Conservation (phyloP, 1,140 invertebrate genomes). For the Ptiloglossa arizonensis region DNA sequence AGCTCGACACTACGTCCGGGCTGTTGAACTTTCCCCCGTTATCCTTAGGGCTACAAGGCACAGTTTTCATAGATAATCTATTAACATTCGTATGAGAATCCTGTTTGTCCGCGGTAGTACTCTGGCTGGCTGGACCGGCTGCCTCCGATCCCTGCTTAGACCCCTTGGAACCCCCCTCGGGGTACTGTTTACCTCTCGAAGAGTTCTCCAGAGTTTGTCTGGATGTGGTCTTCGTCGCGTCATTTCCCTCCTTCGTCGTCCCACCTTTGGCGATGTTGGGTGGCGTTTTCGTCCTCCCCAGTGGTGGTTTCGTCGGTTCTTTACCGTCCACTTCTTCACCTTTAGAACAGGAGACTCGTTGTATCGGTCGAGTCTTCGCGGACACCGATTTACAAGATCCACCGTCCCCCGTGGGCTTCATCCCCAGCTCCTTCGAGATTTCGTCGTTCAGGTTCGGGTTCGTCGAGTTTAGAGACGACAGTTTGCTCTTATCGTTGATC, state of each 20-base stretch:
- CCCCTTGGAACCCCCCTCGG: constrained; percentile 51
- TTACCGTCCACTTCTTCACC: constrained; percentile 55
- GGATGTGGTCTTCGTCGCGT: constrained; percentile 45
- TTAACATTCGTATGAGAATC: constrained; percentile 47
- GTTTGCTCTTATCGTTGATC: constrained; percentile 22
- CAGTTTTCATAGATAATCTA: constrained; percentile 65
- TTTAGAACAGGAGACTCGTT: constrained; percentile 28
- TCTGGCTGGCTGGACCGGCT: constrained; percentile 51
- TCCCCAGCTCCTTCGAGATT: constrained; percentile 67
- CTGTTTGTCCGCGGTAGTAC: constrained; percentile 47
- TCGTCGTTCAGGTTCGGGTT: constrained; percentile 69
- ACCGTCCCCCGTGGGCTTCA: constrained; percentile 51
- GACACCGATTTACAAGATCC: constrained; percentile 35
- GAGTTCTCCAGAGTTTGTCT: constrained; percentile 19
- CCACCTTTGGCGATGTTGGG: constrained; percentile 62
- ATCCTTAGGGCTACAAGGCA: constrained; percentile 72
- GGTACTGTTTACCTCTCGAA: constrained; percentile 33
- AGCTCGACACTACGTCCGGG: constrained; percentile 88
- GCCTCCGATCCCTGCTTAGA: constrained; percentile 24
- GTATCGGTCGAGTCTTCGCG: constrained; percentile 5
- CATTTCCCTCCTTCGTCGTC: constrained; percentile 34
- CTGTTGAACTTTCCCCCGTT: constrained; percentile 81
- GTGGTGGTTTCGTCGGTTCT: constrained; percentile 52
- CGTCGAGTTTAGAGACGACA: constrained; percentile 38
- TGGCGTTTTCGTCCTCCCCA: constrained; percentile 74